phyloP scores from a whole-genome alignment of 2,888 invertebrate genomes.

The Drosophila anomelani region DNA sequence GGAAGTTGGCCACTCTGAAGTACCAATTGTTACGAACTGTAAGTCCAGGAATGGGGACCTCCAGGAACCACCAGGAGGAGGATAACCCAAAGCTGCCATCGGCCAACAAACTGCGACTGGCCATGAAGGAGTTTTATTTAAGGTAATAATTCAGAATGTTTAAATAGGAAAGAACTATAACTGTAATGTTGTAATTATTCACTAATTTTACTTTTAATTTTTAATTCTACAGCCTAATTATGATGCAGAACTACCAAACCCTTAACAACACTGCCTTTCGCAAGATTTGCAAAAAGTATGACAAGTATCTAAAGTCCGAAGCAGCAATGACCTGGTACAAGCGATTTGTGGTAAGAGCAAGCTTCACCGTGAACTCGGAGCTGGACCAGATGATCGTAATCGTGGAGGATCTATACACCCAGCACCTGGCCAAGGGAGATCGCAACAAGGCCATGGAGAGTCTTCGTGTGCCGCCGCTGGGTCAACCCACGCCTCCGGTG shows the following conservation, averaged over 20 bases:
- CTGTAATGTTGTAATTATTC: no score
- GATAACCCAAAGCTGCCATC: not conserved
- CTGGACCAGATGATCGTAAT: conserved; percentile 87
- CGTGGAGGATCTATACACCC: conserved; percentile 93
- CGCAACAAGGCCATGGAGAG: conserved; percentile 98
- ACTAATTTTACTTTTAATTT: no score
- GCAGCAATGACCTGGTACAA: conserved; percentile 95
- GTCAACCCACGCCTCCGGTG: conserved; percentile 92
- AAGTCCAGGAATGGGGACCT: not conserved
- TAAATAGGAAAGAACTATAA: no score
- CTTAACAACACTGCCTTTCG: conserved; percentile 98
- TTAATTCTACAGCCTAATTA: conserved; percentile 87
- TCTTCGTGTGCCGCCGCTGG: conserved; percentile 96
- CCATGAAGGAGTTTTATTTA: conserved; percentile 92
- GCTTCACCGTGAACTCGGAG: conserved; percentile 84
- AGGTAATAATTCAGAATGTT: conserved; percentile 84
- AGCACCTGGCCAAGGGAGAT: conserved; percentile 94
- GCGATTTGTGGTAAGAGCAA: conserved; percentile 90
- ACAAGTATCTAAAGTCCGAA: conserved; percentile 92
- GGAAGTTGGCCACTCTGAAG: conserved; percentile 93
- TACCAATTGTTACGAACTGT: conserved; percentile 83
- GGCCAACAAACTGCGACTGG: conserved; percentile 13
- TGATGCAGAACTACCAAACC: conserved; percentile 98
- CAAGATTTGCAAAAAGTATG: conserved; percentile 99
- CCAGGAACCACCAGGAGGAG: not conserved